Evolutionary conservation across 2,113 vertebrate genomes (phyloP).

Genomic region (Pseudorasbora parva): DNA sequence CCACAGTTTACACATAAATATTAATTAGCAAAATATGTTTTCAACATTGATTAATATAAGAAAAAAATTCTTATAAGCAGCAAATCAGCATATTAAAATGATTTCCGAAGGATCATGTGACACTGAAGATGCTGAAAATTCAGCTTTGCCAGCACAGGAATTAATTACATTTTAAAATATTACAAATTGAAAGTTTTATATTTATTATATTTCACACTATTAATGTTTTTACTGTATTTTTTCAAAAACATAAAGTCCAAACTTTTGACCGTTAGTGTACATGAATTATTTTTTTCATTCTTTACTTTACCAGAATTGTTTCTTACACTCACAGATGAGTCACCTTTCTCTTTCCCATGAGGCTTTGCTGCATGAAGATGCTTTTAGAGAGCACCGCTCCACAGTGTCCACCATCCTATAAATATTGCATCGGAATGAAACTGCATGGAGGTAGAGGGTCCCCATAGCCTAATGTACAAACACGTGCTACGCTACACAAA

Average conservation of each 20-base stretch:
- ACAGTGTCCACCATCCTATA: conserved; percentile 60
- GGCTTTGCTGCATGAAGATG: conserved; percentile 52
- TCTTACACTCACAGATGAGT: background rate
- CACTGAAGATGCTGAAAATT: too few species aligned
- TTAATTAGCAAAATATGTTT: background rate
- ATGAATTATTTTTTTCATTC: background rate
- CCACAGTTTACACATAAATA: background rate
- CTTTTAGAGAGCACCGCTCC: conserved; percentile 65
- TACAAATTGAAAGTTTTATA: background rate
- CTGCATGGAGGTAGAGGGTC: conserved; percentile 58
- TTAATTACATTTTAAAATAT: background rate
- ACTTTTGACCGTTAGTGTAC: background rate
- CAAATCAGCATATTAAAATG: too few species aligned
- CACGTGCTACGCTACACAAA: conserved; percentile 50
- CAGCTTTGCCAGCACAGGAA: too few species aligned
- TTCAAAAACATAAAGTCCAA: background rate
- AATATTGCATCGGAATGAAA: conserved; percentile 75
- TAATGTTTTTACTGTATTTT: background rate
- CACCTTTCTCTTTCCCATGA: conserved; percentile 43
- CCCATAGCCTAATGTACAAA: conserved; percentile 63
- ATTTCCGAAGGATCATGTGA: too few species aligned
- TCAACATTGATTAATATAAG: background rate
- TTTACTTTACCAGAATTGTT: conserved; percentile 40
- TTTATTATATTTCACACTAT: background rate
- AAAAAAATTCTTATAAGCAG: too few species aligned